phyloP scores from a whole-genome alignment of 2,797 vertebrate genomes.

The Eulemur mongoz region DNA sequence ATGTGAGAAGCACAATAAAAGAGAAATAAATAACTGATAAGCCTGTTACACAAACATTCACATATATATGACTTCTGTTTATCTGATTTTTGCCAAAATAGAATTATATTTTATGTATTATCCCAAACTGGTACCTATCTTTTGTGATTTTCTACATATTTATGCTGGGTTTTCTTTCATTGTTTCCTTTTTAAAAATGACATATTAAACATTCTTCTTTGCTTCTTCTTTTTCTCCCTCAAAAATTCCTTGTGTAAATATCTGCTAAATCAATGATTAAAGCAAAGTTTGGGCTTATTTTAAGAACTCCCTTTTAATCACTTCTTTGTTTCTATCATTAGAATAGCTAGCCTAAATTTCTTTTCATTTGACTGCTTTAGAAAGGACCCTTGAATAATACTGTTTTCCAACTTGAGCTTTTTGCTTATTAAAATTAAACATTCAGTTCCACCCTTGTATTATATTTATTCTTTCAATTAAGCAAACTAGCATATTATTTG shows the following conservation, averaged over 20 bases:
- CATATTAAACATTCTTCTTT: neutral
- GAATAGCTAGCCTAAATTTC: neutral
- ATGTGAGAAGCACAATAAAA: neutral
- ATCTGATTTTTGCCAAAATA: neutral
- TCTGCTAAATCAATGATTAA: neutral
- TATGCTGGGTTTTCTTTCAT: neutral
- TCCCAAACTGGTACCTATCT: neutral
- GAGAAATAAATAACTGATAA: neutral
- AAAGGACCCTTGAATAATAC: neutral
- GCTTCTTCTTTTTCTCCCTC: neutral
- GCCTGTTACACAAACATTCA: neutral
- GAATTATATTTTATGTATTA: neutral
- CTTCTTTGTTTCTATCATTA: neutral
- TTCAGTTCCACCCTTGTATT: neutral
- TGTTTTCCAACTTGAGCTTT: slow-evolving; percentile 40
- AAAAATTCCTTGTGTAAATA: neutral
- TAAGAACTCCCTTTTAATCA: neutral
- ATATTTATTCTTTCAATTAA: slow-evolving; percentile 60
- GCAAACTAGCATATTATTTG: slow-evolving; percentile 52
- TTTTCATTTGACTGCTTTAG: neutral
- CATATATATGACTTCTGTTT: neutral
- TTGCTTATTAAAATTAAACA: slow-evolving; percentile 42
- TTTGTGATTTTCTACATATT: neutral
- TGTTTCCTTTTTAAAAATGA: neutral
- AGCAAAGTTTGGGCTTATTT: neutral